phyloP scores from a whole-genome alignment of 2,888 invertebrate species.

The Troides helena region DNA sequence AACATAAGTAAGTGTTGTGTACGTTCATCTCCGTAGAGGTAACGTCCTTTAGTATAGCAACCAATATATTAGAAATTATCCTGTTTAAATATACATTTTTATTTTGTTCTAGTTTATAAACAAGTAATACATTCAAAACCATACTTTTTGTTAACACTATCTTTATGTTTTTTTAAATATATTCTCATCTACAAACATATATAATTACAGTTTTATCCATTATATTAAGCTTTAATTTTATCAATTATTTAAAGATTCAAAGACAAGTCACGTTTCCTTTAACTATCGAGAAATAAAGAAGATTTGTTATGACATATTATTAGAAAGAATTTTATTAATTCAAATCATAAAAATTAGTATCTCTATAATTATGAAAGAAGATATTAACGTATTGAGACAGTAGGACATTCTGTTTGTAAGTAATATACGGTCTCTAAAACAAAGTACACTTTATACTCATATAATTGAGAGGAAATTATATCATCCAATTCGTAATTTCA shows the following conservation, averaged over 20 bases:
- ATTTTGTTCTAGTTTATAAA: neutral
- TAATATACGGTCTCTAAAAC: too few species aligned
- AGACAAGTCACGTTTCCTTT: too few species aligned
- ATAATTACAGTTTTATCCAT: neutral
- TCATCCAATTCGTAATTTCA: neutral
- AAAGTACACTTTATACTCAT: neutral
- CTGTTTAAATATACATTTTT: neutral
- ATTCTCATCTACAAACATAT: neutral
- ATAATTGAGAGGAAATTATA: neutral
- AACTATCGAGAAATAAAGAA: too few species aligned
- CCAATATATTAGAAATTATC: neutral
- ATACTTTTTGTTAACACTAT: neutral
- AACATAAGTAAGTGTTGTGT: constrained; percentile 50
- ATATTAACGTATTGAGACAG: too few species aligned
- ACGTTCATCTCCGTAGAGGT: constrained; percentile 7
- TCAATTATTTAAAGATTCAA: neutral
- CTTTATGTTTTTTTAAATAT: neutral
- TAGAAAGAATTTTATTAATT: too few species aligned
- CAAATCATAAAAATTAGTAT: too few species aligned
- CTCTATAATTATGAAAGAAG: too few species aligned
- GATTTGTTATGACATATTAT: too few species aligned
- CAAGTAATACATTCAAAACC: neutral
- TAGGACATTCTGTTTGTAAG: too few species aligned
- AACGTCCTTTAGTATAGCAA: neutral
- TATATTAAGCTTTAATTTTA: neutral